Conservation (phyloP, 92 coral and sea anemone species). For the Galaxea fascicularis region DNA sequence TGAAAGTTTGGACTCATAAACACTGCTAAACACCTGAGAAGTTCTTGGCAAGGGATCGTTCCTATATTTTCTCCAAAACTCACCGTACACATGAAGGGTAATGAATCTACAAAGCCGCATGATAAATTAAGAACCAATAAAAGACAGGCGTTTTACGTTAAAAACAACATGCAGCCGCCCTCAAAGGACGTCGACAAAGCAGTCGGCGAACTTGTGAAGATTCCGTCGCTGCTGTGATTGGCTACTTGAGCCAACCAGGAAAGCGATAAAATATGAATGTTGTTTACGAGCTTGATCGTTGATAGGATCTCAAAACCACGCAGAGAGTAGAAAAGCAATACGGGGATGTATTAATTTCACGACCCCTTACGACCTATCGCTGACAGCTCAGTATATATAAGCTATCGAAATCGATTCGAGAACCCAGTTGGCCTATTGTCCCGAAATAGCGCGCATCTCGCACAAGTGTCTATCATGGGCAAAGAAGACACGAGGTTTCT, state of each 20-base stretch:
- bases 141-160: background rate
- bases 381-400: constrained; percentile 42
- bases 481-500: background rate
- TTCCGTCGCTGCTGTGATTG: constrained; percentile 2
- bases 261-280: constrained; percentile 31
- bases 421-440: background rate
- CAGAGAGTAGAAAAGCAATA: constrained; percentile 4
- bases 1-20: background rate
- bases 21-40: background rate
- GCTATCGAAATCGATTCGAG: constrained; percentile 7
- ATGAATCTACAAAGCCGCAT: background rate
- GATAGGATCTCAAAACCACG: constrained; percentile 37
- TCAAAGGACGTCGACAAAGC: constrained; percentile 11
- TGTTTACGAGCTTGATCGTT: constrained; percentile 11
- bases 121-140: constrained; percentile 3
- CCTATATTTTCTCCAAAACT: background rate
- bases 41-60: background rate
- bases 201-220: constrained; percentile 11
- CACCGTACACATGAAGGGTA: constrained; percentile 4
- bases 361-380: constrained; percentile 32
- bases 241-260: constrained; percentile 1
- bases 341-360: constrained; percentile 30
- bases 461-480: background rate
- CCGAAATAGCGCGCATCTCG: background rate
- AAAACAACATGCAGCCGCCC: background rate